Conservation (phyloP, 2,113 vertebrate genomes). For the Myotis davidii region DNA sequence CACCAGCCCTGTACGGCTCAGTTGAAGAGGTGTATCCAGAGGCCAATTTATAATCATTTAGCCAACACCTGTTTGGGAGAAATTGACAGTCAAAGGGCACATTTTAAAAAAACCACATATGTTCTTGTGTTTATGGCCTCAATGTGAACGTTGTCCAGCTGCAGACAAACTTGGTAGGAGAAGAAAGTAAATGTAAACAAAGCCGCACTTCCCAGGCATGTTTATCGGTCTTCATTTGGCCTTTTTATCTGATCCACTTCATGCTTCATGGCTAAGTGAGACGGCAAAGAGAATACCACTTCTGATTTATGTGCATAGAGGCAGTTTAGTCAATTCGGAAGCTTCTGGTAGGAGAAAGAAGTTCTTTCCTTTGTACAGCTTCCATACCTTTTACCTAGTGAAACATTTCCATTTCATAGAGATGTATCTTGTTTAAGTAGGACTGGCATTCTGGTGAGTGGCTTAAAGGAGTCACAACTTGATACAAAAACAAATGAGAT, state of each 20-base stretch:
- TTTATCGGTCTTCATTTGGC: slow-evolving; percentile 73
- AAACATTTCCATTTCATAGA: background rate
- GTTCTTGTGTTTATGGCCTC: slow-evolving; percentile 88
- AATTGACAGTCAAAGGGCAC: slow-evolving; percentile 94
- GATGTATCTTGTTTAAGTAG: background rate
- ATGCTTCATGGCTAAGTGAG: slow-evolving; percentile 54
- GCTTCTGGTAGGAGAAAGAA: background rate
- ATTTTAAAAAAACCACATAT: slow-evolving; percentile 91
- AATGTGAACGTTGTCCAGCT: slow-evolving; percentile 84
- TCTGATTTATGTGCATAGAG: background rate
- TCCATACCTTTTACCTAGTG: background rate
- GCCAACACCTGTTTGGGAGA: slow-evolving; percentile 98
- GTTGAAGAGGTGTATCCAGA: slow-evolving; percentile 97
- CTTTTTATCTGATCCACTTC: slow-evolving; percentile 57
- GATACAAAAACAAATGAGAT: background rate
- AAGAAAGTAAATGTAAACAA: slow-evolving; percentile 76
- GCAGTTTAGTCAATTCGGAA: background rate
- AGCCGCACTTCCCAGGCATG: slow-evolving; percentile 42
- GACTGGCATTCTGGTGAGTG: slow-evolving; percentile 26
- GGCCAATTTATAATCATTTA: slow-evolving; percentile 99
- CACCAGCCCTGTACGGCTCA: slow-evolving; percentile 92
- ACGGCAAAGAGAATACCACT: slow-evolving; percentile 41
- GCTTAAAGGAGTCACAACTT: background rate
- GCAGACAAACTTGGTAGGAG: slow-evolving; percentile 83
- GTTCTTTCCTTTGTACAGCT: background rate